Conservation (phyloP, 2,888 invertebrate species). For the Eupithecia pulchellata region DNA sequence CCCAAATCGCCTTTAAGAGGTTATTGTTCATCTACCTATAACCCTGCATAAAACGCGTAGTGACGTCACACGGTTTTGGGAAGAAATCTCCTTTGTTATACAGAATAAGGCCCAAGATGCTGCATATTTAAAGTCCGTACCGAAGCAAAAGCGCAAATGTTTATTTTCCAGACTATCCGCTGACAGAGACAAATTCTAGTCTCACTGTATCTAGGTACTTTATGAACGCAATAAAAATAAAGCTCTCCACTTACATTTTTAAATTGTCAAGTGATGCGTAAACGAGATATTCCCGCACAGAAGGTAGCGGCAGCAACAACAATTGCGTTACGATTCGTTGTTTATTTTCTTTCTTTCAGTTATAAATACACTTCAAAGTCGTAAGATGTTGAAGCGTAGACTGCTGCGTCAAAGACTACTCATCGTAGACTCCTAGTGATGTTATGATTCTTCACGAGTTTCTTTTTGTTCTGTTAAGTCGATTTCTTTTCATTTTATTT, state of each 20-base stretch:
- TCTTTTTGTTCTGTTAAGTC: too few relatives aligned
- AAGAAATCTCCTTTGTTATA: too few relatives aligned
- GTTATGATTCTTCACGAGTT: too few relatives aligned
- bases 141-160: slow-evolving; percentile 9
- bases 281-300: background rate
- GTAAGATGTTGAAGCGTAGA: too few relatives aligned
- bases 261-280: slow-evolving; percentile 18
- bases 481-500: too few relatives aligned
- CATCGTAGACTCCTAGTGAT: too few relatives aligned
- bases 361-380: background rate
- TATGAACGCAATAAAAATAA: slow-evolving; percentile 18
- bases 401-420: too few relatives aligned
- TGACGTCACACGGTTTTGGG: too few relatives aligned
- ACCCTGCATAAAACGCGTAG: too few relatives aligned
- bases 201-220: slow-evolving; percentile 3
- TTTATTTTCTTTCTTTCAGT: too few relatives aligned
- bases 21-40: too few relatives aligned
- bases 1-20: too few relatives aligned
- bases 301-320: background rate
- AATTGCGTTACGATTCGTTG: background rate
- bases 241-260: slow-evolving; percentile 17
- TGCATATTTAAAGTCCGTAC: slow-evolving; percentile 9
- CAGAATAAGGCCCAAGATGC: background rate
- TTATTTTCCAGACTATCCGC: slow-evolving; percentile 14
- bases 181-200: slow-evolving; percentile 10